Percentiles rank a stretch among this genome's conserved stretches.
Evolutionary conservation across 2,113 vertebrate species (phyloP).

Genomic region (Ondatra zibethicus): DNA sequence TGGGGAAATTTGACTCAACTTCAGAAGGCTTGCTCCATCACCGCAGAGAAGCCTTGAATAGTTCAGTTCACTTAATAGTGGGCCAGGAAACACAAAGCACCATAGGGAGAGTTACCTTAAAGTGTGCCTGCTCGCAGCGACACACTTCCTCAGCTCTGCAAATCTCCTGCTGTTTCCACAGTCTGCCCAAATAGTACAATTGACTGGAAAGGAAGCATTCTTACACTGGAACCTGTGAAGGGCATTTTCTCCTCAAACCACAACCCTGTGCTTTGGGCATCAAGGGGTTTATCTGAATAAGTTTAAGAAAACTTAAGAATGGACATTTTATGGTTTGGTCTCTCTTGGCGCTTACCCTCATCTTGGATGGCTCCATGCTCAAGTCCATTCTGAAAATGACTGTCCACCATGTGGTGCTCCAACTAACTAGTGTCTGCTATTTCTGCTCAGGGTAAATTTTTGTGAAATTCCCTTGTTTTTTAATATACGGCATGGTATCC

Average conservation of each 20-base stretch:
- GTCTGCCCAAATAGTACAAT: neutral
- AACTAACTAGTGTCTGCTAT: neutral
- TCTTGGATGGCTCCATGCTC: neutral
- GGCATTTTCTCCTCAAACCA: neutral
- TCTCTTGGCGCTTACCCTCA: neutral
- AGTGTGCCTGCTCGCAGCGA: neutral
- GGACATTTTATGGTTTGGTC: neutral
- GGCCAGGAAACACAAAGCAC: neutral
- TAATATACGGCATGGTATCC: neutral
- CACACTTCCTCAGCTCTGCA: neutral
- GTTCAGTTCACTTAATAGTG: neutral
- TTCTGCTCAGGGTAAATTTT: neutral
- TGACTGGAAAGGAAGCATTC: neutral
- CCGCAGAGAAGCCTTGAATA: neutral
- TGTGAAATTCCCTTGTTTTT: neutral
- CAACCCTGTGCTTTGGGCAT: neutral
- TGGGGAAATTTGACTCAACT: too few relatives aligned
- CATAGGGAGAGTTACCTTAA: neutral
- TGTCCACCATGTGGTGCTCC: neutral
- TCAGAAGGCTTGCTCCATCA: neutral
- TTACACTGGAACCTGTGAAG: too few relatives aligned
- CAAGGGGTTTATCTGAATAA: neutral
- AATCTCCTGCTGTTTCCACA: neutral
- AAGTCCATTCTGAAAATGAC: neutral
- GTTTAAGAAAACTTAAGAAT: constrained; percentile 1